phyloP scores from a whole-genome alignment of 1,140 invertebrate genomes.

The Linepithema humile region DNA sequence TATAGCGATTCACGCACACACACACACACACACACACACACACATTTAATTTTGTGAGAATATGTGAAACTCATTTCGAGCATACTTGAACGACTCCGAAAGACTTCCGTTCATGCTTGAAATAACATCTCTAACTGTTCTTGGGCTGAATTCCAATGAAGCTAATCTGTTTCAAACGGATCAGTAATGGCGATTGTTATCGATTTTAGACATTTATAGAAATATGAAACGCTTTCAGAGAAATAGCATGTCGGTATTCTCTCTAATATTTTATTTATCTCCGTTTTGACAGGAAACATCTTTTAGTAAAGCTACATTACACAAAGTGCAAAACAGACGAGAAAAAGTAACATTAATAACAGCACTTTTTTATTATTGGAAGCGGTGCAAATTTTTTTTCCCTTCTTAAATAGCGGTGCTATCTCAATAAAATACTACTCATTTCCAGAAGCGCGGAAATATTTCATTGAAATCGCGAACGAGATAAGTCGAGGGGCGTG shows the following conservation, averaged over 20 bases:
- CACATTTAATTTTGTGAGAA: no score
- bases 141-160: background rate
- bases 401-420: background rate
- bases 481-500: conserved; percentile 2
- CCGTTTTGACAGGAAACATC: background rate
- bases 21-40: no score
- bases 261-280: background rate
- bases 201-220: background rate
- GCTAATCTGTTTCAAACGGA: background rate
- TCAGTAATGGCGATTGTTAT: background rate
- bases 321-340: background rate
- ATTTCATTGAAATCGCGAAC: background rate
- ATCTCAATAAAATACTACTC: background rate
- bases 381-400: background rate
- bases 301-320: background rate
- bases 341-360: background rate
- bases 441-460: background rate
- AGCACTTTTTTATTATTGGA: background rate
- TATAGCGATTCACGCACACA: background rate
- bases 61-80: background rate
- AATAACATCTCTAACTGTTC: background rate
- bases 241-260: background rate
- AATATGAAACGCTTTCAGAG: background rate
- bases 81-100: no score
- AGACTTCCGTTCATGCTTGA: background rate